Conservation (phyloP, 2,113 vertebrate species). For the Ondatra zibethicus region DNA sequence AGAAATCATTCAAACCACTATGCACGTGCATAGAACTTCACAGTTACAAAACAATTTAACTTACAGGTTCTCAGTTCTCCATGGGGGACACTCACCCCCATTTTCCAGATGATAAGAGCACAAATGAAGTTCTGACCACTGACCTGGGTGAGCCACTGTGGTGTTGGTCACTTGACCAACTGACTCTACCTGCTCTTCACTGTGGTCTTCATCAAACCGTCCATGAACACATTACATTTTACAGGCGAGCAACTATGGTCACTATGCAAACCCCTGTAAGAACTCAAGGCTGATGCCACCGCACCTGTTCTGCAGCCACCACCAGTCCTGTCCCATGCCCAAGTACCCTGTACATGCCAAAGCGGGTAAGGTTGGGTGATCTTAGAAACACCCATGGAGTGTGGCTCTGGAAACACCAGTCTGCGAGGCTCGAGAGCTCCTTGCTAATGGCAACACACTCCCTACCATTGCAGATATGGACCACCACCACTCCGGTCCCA, state of each 20-base stretch:
- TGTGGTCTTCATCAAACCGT: neutral
- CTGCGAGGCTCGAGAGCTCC: conserved; percentile 48
- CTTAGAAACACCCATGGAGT: neutral
- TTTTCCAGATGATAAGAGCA: conserved; percentile 48
- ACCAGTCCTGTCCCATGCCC: neutral
- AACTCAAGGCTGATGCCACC: neutral
- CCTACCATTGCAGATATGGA: neutral
- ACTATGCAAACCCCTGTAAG: neutral
- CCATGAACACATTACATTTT: neutral
- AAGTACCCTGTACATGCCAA: neutral
- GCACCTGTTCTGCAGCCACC: conserved; percentile 51
- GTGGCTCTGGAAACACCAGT: conserved; percentile 50
- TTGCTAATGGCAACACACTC: conserved; percentile 47
- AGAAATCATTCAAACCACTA: conserved; percentile 30
- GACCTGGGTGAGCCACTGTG: neutral
- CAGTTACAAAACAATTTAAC: conserved; percentile 32
- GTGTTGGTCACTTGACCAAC: neutral
- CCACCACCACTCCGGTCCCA: neutral
- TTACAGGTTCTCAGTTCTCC: conserved; percentile 6
- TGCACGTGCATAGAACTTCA: neutral
- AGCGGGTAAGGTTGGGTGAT: neutral
- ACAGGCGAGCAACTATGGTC: neutral
- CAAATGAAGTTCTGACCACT: neutral
- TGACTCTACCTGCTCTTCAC: neutral
- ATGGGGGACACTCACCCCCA: neutral